A percentile compares a stretch with the other conserved stretches of the same genome.
These are phyloP conservation scores for Barypeithes pellucidus DNA, from an alignment of 2,888 invertebrate genomes.

Conservation along the genomic window DNA sequence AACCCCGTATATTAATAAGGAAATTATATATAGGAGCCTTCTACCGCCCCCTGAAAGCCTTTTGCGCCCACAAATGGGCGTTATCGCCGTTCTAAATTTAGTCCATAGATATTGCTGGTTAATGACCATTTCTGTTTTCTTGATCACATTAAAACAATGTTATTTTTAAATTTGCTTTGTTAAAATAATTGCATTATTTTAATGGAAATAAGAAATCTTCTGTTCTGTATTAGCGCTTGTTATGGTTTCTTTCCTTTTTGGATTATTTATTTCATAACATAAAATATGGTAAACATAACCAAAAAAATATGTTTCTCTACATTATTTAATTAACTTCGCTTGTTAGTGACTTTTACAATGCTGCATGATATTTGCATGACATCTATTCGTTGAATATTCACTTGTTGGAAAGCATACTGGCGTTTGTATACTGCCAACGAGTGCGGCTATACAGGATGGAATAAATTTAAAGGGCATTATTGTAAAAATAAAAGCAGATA, in stretches of 20 bases:
- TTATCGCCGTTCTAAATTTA: no score
- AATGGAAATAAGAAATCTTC: neutral
- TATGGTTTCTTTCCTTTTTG: neutral
- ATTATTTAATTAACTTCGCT: conserved; percentile 7
- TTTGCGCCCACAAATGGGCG: no score
- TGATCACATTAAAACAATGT: neutral
- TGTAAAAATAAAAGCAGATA: no score
- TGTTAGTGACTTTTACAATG: neutral
- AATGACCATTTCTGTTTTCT: neutral
- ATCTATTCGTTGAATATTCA: neutral
- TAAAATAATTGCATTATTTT: neutral
- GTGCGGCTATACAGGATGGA: neutral
- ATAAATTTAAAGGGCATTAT: no score
- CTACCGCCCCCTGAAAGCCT: no score
- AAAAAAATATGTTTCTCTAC: neutral
- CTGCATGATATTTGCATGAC: neutral
- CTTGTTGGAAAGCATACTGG: neutral
- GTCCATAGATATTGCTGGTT: neutral
- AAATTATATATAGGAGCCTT: no score
- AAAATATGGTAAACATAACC: neutral
- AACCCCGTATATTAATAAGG: no score
- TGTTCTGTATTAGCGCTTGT: neutral
- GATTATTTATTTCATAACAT: neutral
- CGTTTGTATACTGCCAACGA: neutral
- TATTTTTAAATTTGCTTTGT: neutral